Evolutionary conservation across 2,888 invertebrate species (phyloP), one percentile per base, ranked within the genome.

Genomic region (Calliscelio sp.): DNA sequence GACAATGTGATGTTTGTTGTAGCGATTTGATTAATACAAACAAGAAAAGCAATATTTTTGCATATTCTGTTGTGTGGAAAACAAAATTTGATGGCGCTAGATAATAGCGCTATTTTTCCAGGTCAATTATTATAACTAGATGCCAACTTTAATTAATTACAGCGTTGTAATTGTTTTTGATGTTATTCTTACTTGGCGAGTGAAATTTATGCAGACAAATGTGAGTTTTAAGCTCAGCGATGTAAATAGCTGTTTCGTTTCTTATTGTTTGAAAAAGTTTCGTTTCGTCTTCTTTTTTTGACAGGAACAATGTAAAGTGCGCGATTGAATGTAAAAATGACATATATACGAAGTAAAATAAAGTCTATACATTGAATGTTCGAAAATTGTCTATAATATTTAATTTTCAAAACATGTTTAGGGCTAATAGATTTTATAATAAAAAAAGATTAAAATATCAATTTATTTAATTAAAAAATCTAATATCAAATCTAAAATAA

Each of bases 1-100:
- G 71, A 63, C 7, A 22, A 80, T 80, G 71, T 80, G 77, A 77
- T 77, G 66, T 77, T 77, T 44, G 53, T 65, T 57, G 65, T 80
- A 71, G 65, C 16, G 22, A 55, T 79, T 63, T 80, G 53, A 38
- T 38, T 71, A 78, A 49, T 18, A 28, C 32, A 18, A 61, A 73
- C 22, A 16, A 53, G 41, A 32, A 46, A 16, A 44, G 28, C 44
- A 61, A 41, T 61, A 41, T 61, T 65, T 22, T 68, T 20, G 53
- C 25, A 6, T 24, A 16, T 70, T 74, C 53, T 41, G 32, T 55
- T 63, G 44, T 24, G 44, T 16, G 28, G 70, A 24, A 41, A 55
- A 16, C 41, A 41, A 46, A 46, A 7, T 14, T 22, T n/a, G 14
- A 10, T 28, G 46, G 16, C 24, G 18, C n/a, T 63, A 18, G 46